Evolutionary conservation across 2,113 vertebrate genomes (phyloP).

Genomic region (Esox niger): DNA sequence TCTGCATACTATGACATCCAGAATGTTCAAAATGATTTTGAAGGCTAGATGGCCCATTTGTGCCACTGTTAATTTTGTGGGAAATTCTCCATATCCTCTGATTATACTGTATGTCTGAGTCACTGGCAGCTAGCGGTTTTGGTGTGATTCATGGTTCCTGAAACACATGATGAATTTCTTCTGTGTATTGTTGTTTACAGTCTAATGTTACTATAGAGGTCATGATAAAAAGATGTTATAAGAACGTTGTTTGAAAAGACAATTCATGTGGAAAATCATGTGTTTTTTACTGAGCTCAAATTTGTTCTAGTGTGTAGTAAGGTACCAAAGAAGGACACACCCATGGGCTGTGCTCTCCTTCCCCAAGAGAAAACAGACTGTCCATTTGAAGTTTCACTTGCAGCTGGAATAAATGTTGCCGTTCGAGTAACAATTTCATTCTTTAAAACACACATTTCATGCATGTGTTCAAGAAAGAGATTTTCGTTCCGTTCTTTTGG

Average conservation of each 20-base stretch:
- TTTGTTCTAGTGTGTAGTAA: constrained; percentile 15
- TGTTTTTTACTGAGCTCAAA: constrained; percentile 17
- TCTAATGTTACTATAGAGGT: neutral
- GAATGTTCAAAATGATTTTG: neutral
- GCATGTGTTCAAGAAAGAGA: too few relatives aligned
- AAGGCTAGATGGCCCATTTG: neutral
- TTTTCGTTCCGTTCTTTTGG: too few relatives aligned
- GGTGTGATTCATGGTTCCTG: neutral
- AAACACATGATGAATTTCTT: neutral
- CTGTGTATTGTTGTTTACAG: neutral
- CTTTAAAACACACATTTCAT: too few relatives aligned
- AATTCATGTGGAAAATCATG: too few relatives aligned
- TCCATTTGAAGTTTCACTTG: too few relatives aligned
- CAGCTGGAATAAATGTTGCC: too few relatives aligned
- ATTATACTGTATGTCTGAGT: neutral
- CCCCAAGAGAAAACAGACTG: too few relatives aligned
- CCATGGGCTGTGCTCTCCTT: neutral
- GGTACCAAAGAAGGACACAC: constrained; percentile 3
- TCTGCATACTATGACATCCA: neutral
- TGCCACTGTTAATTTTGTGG: neutral
- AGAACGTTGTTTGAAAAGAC: neutral
- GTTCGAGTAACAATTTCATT: too few relatives aligned
- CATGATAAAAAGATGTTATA: neutral
- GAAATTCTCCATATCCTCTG: neutral
- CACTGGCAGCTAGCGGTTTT: neutral